These are phyloP conservation scores for Neodontobutis hainanensis DNA, from an alignment of 2,113 vertebrate genomes.

Conservation along the genomic window DNA sequence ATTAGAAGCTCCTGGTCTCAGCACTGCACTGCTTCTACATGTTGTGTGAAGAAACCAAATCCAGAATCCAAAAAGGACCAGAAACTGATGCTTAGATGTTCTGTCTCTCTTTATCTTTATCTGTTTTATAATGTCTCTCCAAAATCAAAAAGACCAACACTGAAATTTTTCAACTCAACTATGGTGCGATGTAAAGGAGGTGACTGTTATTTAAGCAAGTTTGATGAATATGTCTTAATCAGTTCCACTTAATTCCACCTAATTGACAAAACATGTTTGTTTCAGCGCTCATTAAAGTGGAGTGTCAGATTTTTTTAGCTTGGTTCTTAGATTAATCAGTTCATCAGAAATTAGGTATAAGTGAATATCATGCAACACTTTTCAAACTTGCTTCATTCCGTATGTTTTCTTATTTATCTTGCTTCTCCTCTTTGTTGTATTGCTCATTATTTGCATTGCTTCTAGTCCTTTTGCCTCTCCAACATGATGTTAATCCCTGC, in stretches of 20 bases:
- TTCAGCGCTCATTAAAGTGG: slow-evolving; percentile 16
- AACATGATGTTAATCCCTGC: slow-evolving; percentile 9
- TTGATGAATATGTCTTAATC: slow-evolving; percentile 52
- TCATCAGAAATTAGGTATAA: slow-evolving; percentile 32
- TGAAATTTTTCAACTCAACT: not conserved
- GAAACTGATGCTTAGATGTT: too few species aligned
- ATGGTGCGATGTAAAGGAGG: not conserved
- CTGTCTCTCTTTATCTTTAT: too few species aligned
- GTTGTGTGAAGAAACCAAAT: too few species aligned
- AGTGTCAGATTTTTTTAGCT: slow-evolving; percentile 21
- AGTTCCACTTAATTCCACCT: slow-evolving; percentile 44
- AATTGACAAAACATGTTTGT: slow-evolving; percentile 53
- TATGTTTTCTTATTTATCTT: slow-evolving; percentile 2
- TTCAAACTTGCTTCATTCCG: slow-evolving; percentile 40
- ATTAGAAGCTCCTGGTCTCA: too few species aligned
- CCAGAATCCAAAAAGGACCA: too few species aligned
- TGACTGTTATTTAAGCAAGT: slow-evolving; percentile 32
- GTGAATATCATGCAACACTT: slow-evolving; percentile 19
- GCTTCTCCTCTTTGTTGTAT: slow-evolving; percentile 12
- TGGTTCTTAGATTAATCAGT: slow-evolving; percentile 21
- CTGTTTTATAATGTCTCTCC: too few species aligned
- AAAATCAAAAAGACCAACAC: too few species aligned
- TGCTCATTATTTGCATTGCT: slow-evolving; percentile 46
- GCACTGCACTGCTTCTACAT: too few species aligned
- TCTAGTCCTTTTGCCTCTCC: slow-evolving; percentile 1